Evolutionary conservation across 1,140 invertebrate species (phyloP).

Genomic region (Drosophila subpulchrella): DNA sequence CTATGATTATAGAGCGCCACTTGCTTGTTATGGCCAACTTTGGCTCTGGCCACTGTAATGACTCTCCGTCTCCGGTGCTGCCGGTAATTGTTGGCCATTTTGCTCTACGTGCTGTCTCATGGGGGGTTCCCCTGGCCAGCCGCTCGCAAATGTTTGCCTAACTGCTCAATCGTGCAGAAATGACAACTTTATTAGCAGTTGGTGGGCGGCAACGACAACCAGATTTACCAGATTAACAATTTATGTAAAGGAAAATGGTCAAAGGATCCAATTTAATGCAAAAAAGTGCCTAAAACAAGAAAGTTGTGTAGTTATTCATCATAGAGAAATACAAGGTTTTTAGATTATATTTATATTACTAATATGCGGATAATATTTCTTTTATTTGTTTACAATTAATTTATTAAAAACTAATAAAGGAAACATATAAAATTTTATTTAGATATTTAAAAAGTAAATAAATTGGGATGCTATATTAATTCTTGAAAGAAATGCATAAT

Average conservation of each 20-base stretch:
- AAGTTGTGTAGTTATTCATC: background rate
- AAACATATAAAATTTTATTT: no score
- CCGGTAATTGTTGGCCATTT: constrained; percentile 57
- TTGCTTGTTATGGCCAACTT: constrained; percentile 78
- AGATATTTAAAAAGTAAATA: no score
- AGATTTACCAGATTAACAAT: constrained; percentile 12
- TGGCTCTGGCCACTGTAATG: constrained; percentile 72
- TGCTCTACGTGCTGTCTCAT: constrained; percentile 64
- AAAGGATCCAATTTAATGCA: background rate
- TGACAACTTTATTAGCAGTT: constrained; percentile 75
- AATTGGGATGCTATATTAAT: no score
- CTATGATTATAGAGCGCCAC: constrained; percentile 80
- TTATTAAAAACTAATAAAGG: no score
- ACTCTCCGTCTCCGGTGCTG: constrained; percentile 48
- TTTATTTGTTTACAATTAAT: no score
- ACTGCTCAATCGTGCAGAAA: constrained; percentile 76
- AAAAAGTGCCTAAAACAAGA: background rate
- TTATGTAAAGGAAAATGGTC: background rate
- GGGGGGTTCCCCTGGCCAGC: constrained; percentile 35
- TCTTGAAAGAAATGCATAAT: no score
- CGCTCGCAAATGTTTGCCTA: constrained; percentile 61
- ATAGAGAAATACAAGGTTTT: no score
- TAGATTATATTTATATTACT: no score
- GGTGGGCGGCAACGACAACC: constrained; percentile 33
- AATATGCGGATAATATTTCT: no score